Base-by-base conservation (phyloP, 1,140 invertebrate species). In the Leptopilina clavipes region DNA sequence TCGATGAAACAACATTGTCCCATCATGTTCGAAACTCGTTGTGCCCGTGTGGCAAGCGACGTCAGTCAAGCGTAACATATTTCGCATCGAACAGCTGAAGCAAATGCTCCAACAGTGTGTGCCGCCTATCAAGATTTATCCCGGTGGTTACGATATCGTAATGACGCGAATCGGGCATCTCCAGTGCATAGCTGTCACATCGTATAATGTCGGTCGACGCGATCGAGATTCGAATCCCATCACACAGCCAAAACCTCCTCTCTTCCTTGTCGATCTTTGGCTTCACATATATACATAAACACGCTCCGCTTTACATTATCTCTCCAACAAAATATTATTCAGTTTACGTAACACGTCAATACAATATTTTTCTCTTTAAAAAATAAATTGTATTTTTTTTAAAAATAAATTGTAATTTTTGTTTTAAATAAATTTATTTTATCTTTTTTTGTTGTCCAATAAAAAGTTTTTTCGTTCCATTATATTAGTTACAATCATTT, bases 131-230 rank as follows among this genome's bases (percentile, higher is more conserved):
- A 82, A 73, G 72, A 83, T 81, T 82, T 83, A 84, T 83, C 77
- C 79, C 75, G 75, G n/a, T 73, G 73, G 76, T 65, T 31, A 40
- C 37, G 22, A 18, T 70, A 56, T 31, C 73, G 73, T 84, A 84
- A 84, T 83, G 82, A 80, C 78, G 78, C 71, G 70, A 54, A 79
- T 77, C 78, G 77, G 19, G 45, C 78, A 84, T 79, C 82, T 83
- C 75, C 74, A 56, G 76, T 82, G 82, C 83, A 82, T 83, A 78
- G 80, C 82, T 84, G 83, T 84, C 83, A 82, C 25, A 72, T 77
- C 77, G 75, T 76, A 84, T 84, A 73, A 82, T 73, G 22, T 37
- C 73, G 65, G 56, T 40, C 56, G 83, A 82, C 81, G 48, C 76
- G 82, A 84, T 84, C 80, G 83, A 83, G 82, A 84, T 84, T 77